Base-by-base conservation (phyloP, 2,113 vertebrate genomes). In the Coturnix japonica region DNA sequence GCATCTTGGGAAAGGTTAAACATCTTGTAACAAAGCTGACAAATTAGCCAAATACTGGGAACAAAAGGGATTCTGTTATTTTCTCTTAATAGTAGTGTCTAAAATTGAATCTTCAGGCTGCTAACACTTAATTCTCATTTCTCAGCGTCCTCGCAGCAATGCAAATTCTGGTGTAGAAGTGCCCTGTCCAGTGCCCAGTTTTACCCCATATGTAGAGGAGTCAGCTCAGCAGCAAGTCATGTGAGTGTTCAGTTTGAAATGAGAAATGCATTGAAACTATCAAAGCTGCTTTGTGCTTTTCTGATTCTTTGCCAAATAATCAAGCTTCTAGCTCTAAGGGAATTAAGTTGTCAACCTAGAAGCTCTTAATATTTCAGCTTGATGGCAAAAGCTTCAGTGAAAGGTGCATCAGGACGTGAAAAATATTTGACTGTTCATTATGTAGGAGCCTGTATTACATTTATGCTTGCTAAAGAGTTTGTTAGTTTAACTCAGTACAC, bases 171-270 rank as follows among this genome's bases (percentile, higher is more conserved):
- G 89, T 47, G 7, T 92, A 25, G 73, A 89, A 30, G 22, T 64
- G 49, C 35, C 95, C 11, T 46, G 21, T 47, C 13, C 70, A 1
- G 13, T 94, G 91, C 98, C 98, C 44, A 97, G 69, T 64, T 99
- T 99, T 94, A 98, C 98, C 46, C 99, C 98, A 0, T 99, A 98
- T 76, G 99, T 99, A 77, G 99, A 99, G 25, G 98, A 99, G 92
- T 97, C 96, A 17, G 98, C 98, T 79, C 97, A 98, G 72, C 98
- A 98, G 31, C 98, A 98, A 72, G 96, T 97, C 46, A 98, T 99
- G 99, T 99, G 96, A 98, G 99, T 98, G 35, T 47, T 59, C 11
- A 11, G 49, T 35, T 71, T 47, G 90, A 30, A 57, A 3, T 37
- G 47, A 54, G 37, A 49, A 21, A 51, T 41, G 31, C 37, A 18